A percentile compares a stretch with the other conserved stretches of the same genome.
Conservation (phyloP, 2,113 vertebrate genomes). For the Otolemur garnettii region DNA sequence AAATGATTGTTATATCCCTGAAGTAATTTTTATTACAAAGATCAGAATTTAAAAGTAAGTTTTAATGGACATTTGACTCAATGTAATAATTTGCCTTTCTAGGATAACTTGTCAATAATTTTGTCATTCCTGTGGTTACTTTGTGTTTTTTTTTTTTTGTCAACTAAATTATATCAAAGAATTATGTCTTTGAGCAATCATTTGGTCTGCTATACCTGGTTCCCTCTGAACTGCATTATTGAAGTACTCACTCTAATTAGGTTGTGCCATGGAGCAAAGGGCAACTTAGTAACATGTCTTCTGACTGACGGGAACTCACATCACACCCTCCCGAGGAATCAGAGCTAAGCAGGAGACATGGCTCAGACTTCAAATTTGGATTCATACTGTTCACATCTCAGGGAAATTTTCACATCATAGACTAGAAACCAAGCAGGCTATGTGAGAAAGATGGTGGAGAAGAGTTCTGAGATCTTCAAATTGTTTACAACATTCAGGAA, state of each 20-base stretch:
- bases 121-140: conserved; percentile 65
- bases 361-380: not conserved
- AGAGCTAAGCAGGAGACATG: not conserved
- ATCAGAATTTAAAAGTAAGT: conserved; percentile 34
- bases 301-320: not conserved
- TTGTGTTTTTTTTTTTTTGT: conserved; percentile 30
- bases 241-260: conserved; percentile 27
- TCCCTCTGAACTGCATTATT: conserved; percentile 25
- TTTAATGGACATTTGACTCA: conserved; percentile 49
- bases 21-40: not conserved
- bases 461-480: not conserved
- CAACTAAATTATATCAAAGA: conserved; percentile 65
- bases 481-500: not conserved
- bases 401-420: not conserved
- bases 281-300: not conserved
- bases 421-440: not conserved
- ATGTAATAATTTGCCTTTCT: conserved; percentile 55
- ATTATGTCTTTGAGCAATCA: conserved; percentile 51
- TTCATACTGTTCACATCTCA: not conserved
- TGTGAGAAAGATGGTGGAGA: accelerated
- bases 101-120: conserved; percentile 62
- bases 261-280: conserved; percentile 28
- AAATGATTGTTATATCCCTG: conserved; percentile 21
- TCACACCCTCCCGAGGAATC: accelerated
- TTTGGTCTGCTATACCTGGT: conserved; percentile 35